A percentile compares a stretch with the other conserved stretches of the same genome.
phyloP scores from a whole-genome alignment of 2,888 invertebrate genomes.

The Empis livida region DNA sequence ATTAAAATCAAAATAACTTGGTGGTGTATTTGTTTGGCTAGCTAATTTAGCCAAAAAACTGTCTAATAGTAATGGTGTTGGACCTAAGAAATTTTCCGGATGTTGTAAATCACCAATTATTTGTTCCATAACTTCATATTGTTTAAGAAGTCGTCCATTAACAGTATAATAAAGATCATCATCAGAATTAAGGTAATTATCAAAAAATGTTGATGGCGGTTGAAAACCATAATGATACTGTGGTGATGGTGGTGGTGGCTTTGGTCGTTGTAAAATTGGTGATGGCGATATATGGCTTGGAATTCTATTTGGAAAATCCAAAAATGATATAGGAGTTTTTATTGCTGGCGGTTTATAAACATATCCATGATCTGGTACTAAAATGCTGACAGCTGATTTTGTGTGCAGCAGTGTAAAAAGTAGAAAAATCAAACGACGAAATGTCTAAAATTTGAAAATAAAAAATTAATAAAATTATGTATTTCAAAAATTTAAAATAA shows the following conservation, averaged over 20 bases:
- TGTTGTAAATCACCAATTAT: slow-evolving; percentile 30
- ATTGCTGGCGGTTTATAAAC: background rate
- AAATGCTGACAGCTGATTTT: background rate
- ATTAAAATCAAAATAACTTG: background rate
- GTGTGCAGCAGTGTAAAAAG: background rate
- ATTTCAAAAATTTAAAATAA: too few species aligned
- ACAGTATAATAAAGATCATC: slow-evolving; percentile 8
- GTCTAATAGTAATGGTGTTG: slow-evolving; percentile 17
- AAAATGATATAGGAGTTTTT: background rate
- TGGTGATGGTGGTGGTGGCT: background rate
- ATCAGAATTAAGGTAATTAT: background rate
- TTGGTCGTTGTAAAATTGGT: background rate
- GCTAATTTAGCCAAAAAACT: slow-evolving; percentile 19
- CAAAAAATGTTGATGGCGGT: background rate
- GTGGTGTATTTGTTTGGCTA: slow-evolving; percentile 1
- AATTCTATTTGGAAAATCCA: background rate
- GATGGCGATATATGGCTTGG: background rate
- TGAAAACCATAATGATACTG: background rate
- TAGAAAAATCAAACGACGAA: background rate
- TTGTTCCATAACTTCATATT: slow-evolving; percentile 33
- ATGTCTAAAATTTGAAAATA: background rate
- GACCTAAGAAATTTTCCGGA: slow-evolving; percentile 21
- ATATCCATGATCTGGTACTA: background rate
- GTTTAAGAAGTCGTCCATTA: slow-evolving; percentile 31
- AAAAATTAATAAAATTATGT: background rate